These are phyloP conservation scores for Aphodius sticticus DNA, from an alignment of 2,888 invertebrate genomes.

Conservation along the genomic window DNA sequence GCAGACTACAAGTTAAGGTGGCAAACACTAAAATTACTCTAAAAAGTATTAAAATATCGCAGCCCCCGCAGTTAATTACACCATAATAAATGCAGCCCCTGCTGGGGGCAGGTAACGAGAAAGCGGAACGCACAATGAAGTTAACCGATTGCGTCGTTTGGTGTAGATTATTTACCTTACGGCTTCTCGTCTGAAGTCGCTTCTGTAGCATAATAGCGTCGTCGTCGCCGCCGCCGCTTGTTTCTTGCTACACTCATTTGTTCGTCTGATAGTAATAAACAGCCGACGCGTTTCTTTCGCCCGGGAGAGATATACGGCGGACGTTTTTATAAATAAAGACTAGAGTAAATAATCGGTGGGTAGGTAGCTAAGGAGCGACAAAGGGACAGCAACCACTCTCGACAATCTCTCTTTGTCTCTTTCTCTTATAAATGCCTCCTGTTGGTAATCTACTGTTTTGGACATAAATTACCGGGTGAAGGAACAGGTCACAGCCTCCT, in stretches of 20 bases:
- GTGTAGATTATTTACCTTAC: neutral
- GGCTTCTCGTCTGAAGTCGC: neutral
- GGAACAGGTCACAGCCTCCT: neutral
- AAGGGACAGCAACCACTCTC: neutral
- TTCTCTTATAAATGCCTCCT: conserved; percentile 35
- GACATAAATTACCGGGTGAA: conserved; percentile 36
- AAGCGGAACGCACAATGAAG: too few species aligned
- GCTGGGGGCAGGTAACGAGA: too few species aligned
- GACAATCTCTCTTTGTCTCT: neutral
- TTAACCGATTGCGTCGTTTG: too few species aligned
- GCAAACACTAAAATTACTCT: too few species aligned
- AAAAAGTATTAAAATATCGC: too few species aligned
- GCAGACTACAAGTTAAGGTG: too few species aligned
- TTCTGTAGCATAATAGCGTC: neutral
- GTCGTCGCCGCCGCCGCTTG: neutral
- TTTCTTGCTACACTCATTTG: neutral
- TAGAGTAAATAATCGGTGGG: neutral
- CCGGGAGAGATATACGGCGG: neutral
- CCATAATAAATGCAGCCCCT: too few species aligned
- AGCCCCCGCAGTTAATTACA: too few species aligned
- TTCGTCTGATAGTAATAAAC: neutral
- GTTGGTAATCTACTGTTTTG: conserved; percentile 39
- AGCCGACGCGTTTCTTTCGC: neutral
- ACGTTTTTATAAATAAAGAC: neutral
- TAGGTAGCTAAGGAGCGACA: neutral